phyloP scores from a whole-genome alignment of 2,797 vertebrate genomes.

The Neopelma chrysocephalum region DNA sequence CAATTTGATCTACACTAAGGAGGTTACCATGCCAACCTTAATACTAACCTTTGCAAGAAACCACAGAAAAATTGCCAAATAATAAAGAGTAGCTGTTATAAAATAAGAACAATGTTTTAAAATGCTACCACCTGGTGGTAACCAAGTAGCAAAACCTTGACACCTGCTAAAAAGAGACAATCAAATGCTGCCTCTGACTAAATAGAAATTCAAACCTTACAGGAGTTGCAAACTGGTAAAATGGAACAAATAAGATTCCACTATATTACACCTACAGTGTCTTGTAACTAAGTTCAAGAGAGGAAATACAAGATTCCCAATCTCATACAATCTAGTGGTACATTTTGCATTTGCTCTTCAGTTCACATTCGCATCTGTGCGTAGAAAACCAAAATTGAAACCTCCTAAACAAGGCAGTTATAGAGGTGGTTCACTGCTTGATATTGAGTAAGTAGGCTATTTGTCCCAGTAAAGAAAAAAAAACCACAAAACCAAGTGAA shows the following conservation, averaged over 20 bases:
- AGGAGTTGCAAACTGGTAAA: neutral
- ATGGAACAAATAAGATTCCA: neutral
- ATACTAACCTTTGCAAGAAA: neutral
- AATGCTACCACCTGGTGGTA: slow-evolving; percentile 72
- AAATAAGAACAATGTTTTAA: slow-evolving; percentile 35
- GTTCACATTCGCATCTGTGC: accelerated
- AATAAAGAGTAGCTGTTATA: neutral
- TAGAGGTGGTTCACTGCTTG: neutral
- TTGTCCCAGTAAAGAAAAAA: neutral
- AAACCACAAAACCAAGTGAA: neutral
- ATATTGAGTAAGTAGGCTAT: neutral
- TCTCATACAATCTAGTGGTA: accelerated
- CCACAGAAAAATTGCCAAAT: neutral
- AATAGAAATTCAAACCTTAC: neutral
- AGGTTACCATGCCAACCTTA: slow-evolving; percentile 37
- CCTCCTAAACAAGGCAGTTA: neutral
- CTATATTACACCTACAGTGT: neutral
- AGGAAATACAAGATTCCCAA: neutral
- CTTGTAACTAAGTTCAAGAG: accelerated
- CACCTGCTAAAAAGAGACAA: neutral
- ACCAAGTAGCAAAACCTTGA: neutral
- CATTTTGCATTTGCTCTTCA: neutral
- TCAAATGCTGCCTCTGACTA: neutral
- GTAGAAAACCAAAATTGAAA: neutral
- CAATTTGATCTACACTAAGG: neutral